Base-by-base conservation (phyloP, 2,797 vertebrate species). In the Mus minutoides region DNA sequence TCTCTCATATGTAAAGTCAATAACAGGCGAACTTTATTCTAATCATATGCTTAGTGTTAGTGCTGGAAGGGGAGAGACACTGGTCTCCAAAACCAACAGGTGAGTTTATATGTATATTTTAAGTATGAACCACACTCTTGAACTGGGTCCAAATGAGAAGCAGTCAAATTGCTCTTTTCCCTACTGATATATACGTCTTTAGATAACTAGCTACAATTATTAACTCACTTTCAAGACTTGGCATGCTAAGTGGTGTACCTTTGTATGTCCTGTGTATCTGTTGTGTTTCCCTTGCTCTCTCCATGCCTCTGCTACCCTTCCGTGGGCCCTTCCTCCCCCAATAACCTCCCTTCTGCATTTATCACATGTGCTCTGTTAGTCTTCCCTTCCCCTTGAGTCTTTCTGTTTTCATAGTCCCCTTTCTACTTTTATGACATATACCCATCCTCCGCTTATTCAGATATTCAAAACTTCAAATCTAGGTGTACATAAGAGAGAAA, bases 1-100 rank as follows among this genome's bases (percentile, higher is more conserved):
- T 77, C 31, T 86, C 37, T 49, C 34, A 56, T 52, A 62, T 40
- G 9, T 91, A 67, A 92, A 88, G 16, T 64, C 21, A 85, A n/a
- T n/a, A 92, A 56, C 43, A 92, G 58, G 43, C 58, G 92, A 67
- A 69, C 88, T 88, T 37, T 71, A 96, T 85, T 77, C 56, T 92
- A 37, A 43, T 76, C 62, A 37, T 49, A 29, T 69, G 56, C 56
- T 75, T 91, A 9, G 75, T 91, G 71, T 22, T 34, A 69, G 37
- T 17, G 86, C 29, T 29, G 58, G 22, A 92, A 92, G 22, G 22
- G 40, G 43, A 93, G 43, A 93, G 31, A 91, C 34, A 77, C 13
- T n/a, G 46, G 71, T 90, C 49, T 62, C 49, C 40, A 56, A 58
- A 94, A 71, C 80, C 90, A 34, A 91, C n/a, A 73, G 52, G 37